Conservation (phyloP, 2,797 vertebrate genomes). For the Vireo griseus region DNA sequence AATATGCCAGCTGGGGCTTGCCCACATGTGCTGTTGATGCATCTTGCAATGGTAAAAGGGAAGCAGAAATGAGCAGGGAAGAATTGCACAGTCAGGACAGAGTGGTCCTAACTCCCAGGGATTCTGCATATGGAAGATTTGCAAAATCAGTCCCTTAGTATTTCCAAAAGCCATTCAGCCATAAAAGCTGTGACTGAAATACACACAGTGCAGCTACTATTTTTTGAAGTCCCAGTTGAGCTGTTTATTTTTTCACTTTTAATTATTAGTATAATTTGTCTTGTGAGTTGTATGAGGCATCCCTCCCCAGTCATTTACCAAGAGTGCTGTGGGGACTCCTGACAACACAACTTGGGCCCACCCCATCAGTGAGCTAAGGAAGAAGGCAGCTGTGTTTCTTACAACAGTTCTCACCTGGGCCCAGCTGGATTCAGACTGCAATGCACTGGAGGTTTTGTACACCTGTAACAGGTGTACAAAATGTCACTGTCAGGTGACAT, state of each 20-base stretch:
- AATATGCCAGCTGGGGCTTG: background rate
- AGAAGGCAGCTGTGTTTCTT: background rate
- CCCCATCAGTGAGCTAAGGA: background rate
- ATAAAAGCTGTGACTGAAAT: constrained; percentile 1
- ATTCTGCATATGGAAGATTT: background rate
- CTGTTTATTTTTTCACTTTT: constrained; percentile 31
- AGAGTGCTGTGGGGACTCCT: background rate
- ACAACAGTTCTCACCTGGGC: background rate
- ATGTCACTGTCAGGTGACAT: constrained; percentile 13
- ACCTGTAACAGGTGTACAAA: background rate
- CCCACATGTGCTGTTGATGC: background rate
- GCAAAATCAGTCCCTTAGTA: background rate
- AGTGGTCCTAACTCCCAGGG: background rate
- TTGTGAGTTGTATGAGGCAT: background rate
- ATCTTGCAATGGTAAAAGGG: background rate
- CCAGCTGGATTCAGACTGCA: background rate
- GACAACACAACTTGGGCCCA: background rate
- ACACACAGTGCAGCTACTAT: background rate
- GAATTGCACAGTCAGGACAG: background rate
- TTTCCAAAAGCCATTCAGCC: background rate
- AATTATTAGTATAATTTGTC: constrained; percentile 38
- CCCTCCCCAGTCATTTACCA: background rate
- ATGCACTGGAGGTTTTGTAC: background rate
- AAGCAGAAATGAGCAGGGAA: background rate
- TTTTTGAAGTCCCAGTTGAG: background rate